Conservation (phyloP, 2,888 invertebrate species). For the Nezara viridula region DNA sequence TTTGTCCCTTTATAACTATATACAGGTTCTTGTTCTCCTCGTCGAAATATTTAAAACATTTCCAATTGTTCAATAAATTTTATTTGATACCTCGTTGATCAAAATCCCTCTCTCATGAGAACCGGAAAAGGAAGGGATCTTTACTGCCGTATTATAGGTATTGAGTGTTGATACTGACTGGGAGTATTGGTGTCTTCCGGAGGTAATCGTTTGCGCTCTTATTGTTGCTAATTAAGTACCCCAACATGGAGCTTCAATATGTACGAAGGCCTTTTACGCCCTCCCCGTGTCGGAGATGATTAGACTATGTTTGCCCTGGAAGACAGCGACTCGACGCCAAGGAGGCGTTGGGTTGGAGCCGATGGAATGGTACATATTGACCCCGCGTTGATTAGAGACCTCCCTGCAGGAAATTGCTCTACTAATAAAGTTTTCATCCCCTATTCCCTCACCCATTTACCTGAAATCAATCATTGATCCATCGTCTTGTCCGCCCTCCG, state of each 20-base stretch:
- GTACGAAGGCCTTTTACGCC: not conserved
- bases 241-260: not conserved
- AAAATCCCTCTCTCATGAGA: no score
- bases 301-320: not conserved
- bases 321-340: not conserved
- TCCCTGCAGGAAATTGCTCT: constrained; percentile 58
- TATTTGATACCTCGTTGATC: no score
- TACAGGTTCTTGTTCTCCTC: no score
- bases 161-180: no score
- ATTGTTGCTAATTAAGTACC: not conserved
- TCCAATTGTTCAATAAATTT: no score
- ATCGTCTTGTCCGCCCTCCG: constrained; percentile 33
- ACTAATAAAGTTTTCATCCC: constrained; percentile 58
- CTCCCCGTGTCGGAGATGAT: not conserved
- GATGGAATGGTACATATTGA: constrained; percentile 56
- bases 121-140: no score
- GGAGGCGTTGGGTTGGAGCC: constrained; percentile 19
- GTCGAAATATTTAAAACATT: no score
- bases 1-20: no score
- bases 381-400: constrained; percentile 55
- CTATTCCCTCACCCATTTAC: constrained; percentile 57
- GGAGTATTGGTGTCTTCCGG: no score
- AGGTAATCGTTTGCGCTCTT: no score
- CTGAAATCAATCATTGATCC: constrained; percentile 57
- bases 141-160: no score